A percentile compares a stretch with the other conserved stretches of the same genome.
Conservation (phyloP, 2,888 invertebrate species). For the Labia minor region DNA sequence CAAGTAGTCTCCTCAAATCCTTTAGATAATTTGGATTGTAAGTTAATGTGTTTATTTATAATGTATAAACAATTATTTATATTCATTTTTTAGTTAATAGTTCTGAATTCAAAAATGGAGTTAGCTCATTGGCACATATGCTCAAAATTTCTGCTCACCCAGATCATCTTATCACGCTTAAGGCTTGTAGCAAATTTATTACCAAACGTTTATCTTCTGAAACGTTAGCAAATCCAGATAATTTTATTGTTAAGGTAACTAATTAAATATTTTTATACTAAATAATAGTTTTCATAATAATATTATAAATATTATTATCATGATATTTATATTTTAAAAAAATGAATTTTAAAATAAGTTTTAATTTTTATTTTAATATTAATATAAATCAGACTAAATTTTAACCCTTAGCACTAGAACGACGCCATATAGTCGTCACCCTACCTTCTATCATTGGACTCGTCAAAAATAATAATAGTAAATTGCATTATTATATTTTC, state of each 20-base stretch:
- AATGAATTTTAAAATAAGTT: constrained; percentile 28
- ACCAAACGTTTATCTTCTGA: constrained; percentile 47
- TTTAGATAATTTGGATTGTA: constrained; percentile 76
- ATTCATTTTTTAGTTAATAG: constrained; percentile 54
- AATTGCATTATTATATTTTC: too few relatives aligned
- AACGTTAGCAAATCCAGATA: constrained; percentile 45
- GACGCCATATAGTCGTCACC: too few relatives aligned
- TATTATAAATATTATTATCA: constrained; percentile 8
- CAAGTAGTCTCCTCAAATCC: constrained; percentile 65
- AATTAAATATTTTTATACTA: too few relatives aligned
- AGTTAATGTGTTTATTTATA: constrained; percentile 36
- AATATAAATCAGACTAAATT: too few relatives aligned
- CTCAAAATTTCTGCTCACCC: constrained; percentile 72
- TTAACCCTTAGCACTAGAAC: too few relatives aligned
- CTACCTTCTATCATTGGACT: too few relatives aligned
- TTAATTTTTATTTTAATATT: not conserved
- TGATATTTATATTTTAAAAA: constrained; percentile 24
- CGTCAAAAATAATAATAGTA: too few relatives aligned
- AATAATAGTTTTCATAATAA: too few relatives aligned
- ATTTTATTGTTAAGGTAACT: constrained; percentile 40
- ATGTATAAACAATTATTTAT: constrained; percentile 17
- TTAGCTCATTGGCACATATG: constrained; percentile 64
- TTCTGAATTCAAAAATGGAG: constrained; percentile 71
- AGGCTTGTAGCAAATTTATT: constrained; percentile 54
- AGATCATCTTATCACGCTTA: constrained; percentile 62